Evolutionary conservation across 1,140 invertebrate genomes (phyloP), one percentile per base, ranked within the genome.

Genomic region (Forficula auricularia): DNA sequence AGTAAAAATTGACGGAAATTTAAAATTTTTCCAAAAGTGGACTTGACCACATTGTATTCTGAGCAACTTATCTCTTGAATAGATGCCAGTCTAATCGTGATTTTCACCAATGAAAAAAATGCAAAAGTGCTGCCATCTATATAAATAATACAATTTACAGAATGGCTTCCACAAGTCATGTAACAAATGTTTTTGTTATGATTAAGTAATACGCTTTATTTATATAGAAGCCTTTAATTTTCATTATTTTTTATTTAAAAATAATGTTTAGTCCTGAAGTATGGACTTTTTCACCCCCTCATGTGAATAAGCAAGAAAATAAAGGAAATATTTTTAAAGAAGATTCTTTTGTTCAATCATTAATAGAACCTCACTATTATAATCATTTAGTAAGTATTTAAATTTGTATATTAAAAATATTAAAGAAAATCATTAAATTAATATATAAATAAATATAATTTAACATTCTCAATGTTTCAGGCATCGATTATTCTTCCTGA

Each of bases 261-360:
- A 42, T 57, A 58, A 72, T 71, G 70, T 59, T 68, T 47, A 64
- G 60, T 54, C 69, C 71, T 38, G 62, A 69, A 60, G 58, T 67
- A 38, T 71, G 62, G 63, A 54, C 66, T 36, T 66, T 70, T 44
- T 54, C 57, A 49, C 53, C 65, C 47, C 61, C 65, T 16, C 44
- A 50, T 46, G 54, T 60, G 48, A 40, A 52, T 47, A 57, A 61
- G 41, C 50, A 55, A 30, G 45, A 52, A 27, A 45, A 59, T 44
- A 48, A 50, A 40, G 50, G 51, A 19, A 42, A 52, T 44, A 48
- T 46, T 36, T 44, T 10, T 7, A 31, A 45, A 13, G 42, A 48
- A 42, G 32, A 50, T 36, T 20, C 50, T 46, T n/a, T 52, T 19
- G 47, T 55, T 10, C 16, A 37, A 6, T 40, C 48, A 2, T 33